Conservation (phyloP, 2,797 vertebrate genomes). For the Echeneis naucrates region DNA sequence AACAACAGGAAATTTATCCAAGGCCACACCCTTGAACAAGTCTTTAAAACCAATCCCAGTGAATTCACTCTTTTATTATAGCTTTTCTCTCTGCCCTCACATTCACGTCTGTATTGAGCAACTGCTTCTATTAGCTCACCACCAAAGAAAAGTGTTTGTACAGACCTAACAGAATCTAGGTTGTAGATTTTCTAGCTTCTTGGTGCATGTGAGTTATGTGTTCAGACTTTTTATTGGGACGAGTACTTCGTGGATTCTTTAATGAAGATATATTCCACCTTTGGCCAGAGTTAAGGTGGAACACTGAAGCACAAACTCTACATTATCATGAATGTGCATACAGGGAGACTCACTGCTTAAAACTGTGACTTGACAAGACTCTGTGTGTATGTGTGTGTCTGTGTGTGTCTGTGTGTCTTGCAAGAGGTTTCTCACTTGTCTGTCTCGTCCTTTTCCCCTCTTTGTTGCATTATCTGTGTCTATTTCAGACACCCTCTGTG, state of each 20-base stretch:
- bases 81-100: slow-evolving; percentile 12
- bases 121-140: background rate
- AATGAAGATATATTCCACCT: slow-evolving; percentile 16
- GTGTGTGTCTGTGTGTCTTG: slow-evolving; percentile 32
- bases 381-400: slow-evolving; percentile 29
- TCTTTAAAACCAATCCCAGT: slow-evolving; percentile 24
- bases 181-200: slow-evolving; percentile 10
- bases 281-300: slow-evolving; percentile 8
- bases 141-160: slow-evolving; percentile 8
- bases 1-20: slow-evolving; percentile 48
- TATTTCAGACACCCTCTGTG: slow-evolving; percentile 75
- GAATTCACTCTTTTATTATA: slow-evolving; percentile 25
- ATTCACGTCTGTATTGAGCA: slow-evolving; percentile 23
- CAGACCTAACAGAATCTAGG: background rate
- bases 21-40: slow-evolving; percentile 57
- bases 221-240: background rate
- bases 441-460: slow-evolving; percentile 59
- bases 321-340: slow-evolving; percentile 14
- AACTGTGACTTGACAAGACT: slow-evolving; percentile 35
- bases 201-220: background rate
- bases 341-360: slow-evolving; percentile 32
- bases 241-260: slow-evolving; percentile 23
- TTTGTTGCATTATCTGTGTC: slow-evolving; percentile 77
- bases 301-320: slow-evolving; percentile 16
- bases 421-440: slow-evolving; percentile 60